These are phyloP conservation scores for Arctopsyche grandis DNA, from an alignment of 1,140 invertebrate species.

Conservation along the genomic window DNA sequence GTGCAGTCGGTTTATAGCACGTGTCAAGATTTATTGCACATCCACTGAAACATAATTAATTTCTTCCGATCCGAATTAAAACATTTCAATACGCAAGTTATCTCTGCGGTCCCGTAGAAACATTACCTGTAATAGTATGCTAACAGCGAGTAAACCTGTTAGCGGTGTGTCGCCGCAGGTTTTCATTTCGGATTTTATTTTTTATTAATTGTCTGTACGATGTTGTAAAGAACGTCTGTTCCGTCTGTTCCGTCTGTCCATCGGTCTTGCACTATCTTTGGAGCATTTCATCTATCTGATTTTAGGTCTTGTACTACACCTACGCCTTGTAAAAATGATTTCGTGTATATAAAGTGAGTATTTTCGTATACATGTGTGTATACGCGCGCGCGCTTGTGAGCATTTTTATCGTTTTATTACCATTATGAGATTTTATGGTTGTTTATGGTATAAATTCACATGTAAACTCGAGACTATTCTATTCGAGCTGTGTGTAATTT, in stretches of 20 bases:
- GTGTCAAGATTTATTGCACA: conserved; percentile 15
- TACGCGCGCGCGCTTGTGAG: background rate
- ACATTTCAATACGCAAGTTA: background rate
- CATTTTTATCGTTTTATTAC: conserved; percentile 25
- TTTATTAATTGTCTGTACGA: background rate
- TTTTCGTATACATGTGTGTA: background rate
- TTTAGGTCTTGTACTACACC: conserved; percentile 8
- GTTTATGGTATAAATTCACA: background rate
- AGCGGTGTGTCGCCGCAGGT: too few species aligned
- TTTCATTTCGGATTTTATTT: background rate
- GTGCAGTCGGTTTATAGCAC: background rate
- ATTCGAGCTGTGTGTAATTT: too few species aligned
- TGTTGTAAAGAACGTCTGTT: background rate
- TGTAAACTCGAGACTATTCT: background rate
- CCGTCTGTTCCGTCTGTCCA: background rate
- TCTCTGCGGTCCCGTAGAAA: background rate
- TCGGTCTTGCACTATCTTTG: background rate
- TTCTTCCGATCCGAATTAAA: background rate
- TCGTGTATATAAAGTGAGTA: background rate
- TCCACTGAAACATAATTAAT: conserved; percentile 20
- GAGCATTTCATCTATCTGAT: background rate
- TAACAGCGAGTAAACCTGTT: too few species aligned
- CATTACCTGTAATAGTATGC: background rate
- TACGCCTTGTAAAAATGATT: conserved; percentile 29
- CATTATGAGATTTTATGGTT: conserved; percentile 3